Conservation (phyloP, 2,888 invertebrate genomes). For the Furcula furcula region DNA sequence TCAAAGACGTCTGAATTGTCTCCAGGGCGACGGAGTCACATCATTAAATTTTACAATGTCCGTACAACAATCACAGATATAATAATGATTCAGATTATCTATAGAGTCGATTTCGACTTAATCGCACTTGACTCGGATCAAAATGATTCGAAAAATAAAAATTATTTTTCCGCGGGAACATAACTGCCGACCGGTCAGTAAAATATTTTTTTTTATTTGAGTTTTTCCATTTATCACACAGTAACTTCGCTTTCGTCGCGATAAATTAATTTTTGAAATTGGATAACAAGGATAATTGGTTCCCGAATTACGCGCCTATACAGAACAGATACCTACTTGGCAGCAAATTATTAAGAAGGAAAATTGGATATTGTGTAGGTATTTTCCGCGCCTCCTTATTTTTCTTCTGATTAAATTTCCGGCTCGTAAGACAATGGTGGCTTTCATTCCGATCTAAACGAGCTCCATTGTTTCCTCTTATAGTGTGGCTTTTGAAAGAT, state of each 20-base stretch:
- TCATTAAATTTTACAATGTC: slow-evolving; percentile 20
- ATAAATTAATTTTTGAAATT: slow-evolving; percentile 35
- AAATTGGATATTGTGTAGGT: slow-evolving; percentile 30
- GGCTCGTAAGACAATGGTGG: slow-evolving; percentile 11
- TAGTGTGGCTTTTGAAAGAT: background rate
- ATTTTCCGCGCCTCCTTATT: slow-evolving; percentile 20
- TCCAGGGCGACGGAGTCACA: slow-evolving; percentile 1
- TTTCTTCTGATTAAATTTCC: slow-evolving; percentile 26
- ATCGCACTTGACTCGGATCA: no score
- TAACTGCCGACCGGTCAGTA: no score
- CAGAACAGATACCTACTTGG: slow-evolving; percentile 12
- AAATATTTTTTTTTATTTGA: no score
- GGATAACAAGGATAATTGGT: slow-evolving; percentile 28
- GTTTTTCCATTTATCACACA: slow-evolving; percentile 25
- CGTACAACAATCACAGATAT: background rate
- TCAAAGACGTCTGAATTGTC: slow-evolving; percentile 16
- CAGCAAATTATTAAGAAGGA: slow-evolving; percentile 17
- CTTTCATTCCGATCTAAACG: slow-evolving; percentile 14
- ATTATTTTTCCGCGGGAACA: no score
- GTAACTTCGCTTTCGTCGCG: slow-evolving; percentile 12
- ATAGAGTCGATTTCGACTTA: no score
- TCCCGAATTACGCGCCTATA: slow-evolving; percentile 17
- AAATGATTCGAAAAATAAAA: no score
- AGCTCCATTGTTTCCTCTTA: slow-evolving; percentile 17
- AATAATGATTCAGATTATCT: background rate